Evolutionary conservation across 2,888 invertebrate species (phyloP).

Genomic region (Megastigmus dorsalis): DNA sequence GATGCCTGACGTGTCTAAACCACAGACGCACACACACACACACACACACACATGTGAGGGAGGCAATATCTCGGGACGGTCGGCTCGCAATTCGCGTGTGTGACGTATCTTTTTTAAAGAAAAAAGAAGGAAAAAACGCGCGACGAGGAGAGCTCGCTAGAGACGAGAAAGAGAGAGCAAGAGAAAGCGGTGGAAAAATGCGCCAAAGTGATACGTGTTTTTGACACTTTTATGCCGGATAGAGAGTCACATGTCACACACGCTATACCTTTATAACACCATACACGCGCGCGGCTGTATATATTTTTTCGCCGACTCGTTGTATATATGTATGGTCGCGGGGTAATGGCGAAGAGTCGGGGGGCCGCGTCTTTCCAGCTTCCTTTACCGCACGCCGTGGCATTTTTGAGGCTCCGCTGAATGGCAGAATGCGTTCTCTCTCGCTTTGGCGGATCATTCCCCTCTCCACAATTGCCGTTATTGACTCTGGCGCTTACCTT

Average conservation of each 20-base stretch:
- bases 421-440: not conserved
- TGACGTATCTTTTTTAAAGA: slow-evolving; percentile 62
- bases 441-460: slow-evolving; percentile 26
- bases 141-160: slow-evolving; percentile 14
- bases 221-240: slow-evolving; percentile 67
- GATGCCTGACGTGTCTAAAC: slow-evolving; percentile 25
- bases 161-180: not conserved
- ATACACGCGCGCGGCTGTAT: not conserved
- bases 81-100: slow-evolving; percentile 14
- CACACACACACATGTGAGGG: not conserved
- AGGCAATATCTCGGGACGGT: slow-evolving; percentile 13
- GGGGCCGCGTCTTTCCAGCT: not conserved
- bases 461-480: not conserved
- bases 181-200: slow-evolving; percentile 34
- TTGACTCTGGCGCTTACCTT: slow-evolving; percentile 12
- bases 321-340: no score
- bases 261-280: no score
- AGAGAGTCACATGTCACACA: slow-evolving; percentile 7
- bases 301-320: slow-evolving; percentile 24
- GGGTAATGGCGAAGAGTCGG: slow-evolving; percentile 23
- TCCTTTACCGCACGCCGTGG: not conserved
- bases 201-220: slow-evolving; percentile 66
- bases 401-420: slow-evolving; percentile 10
- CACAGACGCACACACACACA: no score
- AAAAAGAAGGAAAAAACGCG: no score